Evolutionary conservation across 2,888 invertebrate genomes (phyloP).

Genomic region (Dynastes maya): DNA sequence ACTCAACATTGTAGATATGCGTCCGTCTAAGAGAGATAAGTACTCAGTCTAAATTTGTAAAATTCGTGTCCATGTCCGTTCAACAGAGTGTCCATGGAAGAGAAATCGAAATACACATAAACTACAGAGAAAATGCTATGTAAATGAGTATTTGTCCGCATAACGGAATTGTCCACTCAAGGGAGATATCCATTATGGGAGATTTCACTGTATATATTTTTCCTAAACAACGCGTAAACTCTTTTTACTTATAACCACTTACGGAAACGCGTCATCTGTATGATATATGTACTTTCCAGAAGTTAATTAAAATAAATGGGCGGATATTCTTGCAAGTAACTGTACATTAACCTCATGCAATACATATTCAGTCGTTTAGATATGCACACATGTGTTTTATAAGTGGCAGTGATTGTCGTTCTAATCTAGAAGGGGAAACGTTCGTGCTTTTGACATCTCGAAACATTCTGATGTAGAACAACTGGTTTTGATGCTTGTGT

Average conservation of each 20-base stretch:
- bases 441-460: constrained; percentile 32
- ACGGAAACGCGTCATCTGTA: neutral
- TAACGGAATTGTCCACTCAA: too few relatives aligned
- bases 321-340: constrained; percentile 13
- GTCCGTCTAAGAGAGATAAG: too few relatives aligned
- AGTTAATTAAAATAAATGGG: constrained; percentile 14
- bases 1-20: too few relatives aligned
- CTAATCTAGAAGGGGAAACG: constrained; percentile 45
- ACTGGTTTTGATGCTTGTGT: constrained; percentile 42
- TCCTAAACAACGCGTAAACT: too few relatives aligned
- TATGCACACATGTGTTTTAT: constrained; percentile 36
- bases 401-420: constrained; percentile 48
- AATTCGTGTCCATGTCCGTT: too few relatives aligned
- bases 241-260: neutral
- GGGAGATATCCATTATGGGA: too few relatives aligned
- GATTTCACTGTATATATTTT: too few relatives aligned
- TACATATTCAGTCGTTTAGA: neutral
- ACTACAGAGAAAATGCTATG: too few relatives aligned
- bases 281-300: neutral
- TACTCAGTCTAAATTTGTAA: too few relatives aligned
- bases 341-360: constrained; percentile 8
- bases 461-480: constrained; percentile 39
- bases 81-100: too few relatives aligned
- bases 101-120: too few relatives aligned
- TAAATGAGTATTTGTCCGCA: too few relatives aligned